Base-by-base conservation (phyloP, 2,113 vertebrate species). In the Centrocercus urophasianus region DNA sequence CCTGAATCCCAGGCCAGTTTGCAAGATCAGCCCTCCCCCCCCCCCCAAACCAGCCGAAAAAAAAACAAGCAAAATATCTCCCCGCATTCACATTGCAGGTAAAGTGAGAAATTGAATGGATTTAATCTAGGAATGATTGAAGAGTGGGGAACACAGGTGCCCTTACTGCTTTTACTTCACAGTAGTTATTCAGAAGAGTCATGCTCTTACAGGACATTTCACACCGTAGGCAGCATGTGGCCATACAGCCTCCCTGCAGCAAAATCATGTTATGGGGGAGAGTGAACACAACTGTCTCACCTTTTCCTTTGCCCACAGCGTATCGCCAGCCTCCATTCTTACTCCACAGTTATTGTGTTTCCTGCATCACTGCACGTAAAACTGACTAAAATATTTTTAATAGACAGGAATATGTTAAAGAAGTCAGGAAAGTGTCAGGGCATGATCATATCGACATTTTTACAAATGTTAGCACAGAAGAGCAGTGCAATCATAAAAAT, bases 191-290 rank as follows among this genome's bases (percentile, higher is more conserved):
- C 69, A 59, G 54, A 91, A 75, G 27, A 48, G n/a, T 45, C 1
- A 5, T 67, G n/a, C 20, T 75, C 25, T 89, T 56, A 60, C 17
- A 52, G 59, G 52, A 21, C 11, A 18, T 84, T 90, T 67, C 30
- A 8, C 19, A 2, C 19, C 43, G 6, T 24, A 14, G n/a, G 5
- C 52, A 32, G 25, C 1, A 1, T 3, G 11, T 9, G 45, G 32
- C 11, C 2, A 2, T n/a, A 8, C 17, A 84, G 47, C 13, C 28
- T 78, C 34, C 42, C 27, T 45, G 65, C 40, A 63, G 50, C 54
- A 78, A 66, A 87, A 92, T 19, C 19, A 8, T 17, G 38, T 25
- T 74, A 24, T 0, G 2, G 18, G 60, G 32, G 36, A 77, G 70
- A 67, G 27, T 18, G 21, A 93, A 32, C 7, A 61, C 87, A 54